Base-by-base conservation (phyloP, 2,888 invertebrate species). In the Malacosoma neustria region DNA sequence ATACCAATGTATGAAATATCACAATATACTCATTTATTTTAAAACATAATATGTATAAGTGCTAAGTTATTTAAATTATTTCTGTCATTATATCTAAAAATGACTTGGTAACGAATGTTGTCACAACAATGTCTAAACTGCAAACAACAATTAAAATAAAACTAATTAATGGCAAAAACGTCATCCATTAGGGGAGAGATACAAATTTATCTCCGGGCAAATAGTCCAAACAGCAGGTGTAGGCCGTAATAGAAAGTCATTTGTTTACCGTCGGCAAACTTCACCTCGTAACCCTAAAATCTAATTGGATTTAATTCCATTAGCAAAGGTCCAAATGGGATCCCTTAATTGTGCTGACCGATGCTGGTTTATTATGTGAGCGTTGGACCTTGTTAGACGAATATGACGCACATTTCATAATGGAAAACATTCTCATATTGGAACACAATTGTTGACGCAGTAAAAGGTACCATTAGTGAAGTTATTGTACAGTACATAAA, bases 291-390 rank as follows among this genome's bases (percentile, higher is more conserved):
- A 79, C 81, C 76, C 76, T 81, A 74, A 81, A 81, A 80, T 81
- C 79, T 84, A 85, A 84, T 84, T 84, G 84, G 81, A 81, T 84
- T 81, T 79, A 81, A 82, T 84, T 82, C 82, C 82, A 85, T 85
- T 85, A 84, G 71, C 73, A 61, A 71, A 75, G 80, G 80, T 79
- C 77, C 76, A 77, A 81, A 79, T 76, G 76, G 79, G 71, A 57
- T 67, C 73, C 72, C 71, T 72, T 71, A 81, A 81, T 79, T 79
- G 74, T 75, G 77, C 81, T 80, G 79, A 79, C 81, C 80, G 66
- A 65, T 61, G 67, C 69, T 66, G 71, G 68, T 73, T 72, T 72
- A 79, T 80, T 75, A 69, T 64, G 59, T 56, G 57, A 54, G 51
- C 55, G 58, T 47, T 50, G 57, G 57, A 55, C 58, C 53, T 56